Percentiles rank a stretch among this genome's conserved stretches.
Evolutionary conservation across 2,113 vertebrate species (phyloP).

Genomic region (Oceanites oceanicus): DNA sequence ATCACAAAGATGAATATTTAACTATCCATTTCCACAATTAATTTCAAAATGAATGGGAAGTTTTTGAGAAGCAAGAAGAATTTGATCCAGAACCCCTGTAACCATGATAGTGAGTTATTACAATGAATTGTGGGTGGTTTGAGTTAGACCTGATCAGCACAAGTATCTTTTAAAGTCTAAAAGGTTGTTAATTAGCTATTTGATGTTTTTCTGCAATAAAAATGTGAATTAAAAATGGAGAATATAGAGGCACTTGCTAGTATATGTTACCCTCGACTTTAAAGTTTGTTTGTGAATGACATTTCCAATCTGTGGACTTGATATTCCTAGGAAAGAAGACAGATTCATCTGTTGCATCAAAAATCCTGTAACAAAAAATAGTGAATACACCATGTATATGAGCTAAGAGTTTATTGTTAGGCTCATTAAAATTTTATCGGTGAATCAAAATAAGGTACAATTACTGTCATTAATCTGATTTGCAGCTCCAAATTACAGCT

Average conservation of each 20-base stretch:
- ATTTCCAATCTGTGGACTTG: neutral
- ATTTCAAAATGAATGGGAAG: neutral
- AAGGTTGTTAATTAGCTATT: neutral
- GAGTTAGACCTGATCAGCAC: neutral
- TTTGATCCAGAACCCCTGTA: neutral
- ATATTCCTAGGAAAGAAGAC: neutral
- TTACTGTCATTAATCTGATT: neutral
- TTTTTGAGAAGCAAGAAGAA: neutral
- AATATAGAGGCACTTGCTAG: neutral
- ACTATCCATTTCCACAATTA: neutral
- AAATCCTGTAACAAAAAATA: neutral
- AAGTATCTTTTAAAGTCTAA: neutral
- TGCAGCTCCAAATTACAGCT: neutral
- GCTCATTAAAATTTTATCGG: neutral
- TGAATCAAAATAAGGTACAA: neutral
- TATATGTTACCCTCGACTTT: neutral
- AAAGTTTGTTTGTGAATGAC: neutral
- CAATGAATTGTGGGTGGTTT: neutral
- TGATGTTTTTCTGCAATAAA: neutral
- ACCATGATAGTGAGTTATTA: neutral
- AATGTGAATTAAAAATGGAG: neutral
- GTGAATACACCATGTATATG: neutral
- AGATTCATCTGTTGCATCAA: neutral
- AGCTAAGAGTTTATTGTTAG: neutral
- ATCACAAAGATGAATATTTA: neutral